These are phyloP conservation scores for Phalacrocorax carbo DNA, from an alignment of 2,113 vertebrate species.

Conservation along the genomic window DNA sequence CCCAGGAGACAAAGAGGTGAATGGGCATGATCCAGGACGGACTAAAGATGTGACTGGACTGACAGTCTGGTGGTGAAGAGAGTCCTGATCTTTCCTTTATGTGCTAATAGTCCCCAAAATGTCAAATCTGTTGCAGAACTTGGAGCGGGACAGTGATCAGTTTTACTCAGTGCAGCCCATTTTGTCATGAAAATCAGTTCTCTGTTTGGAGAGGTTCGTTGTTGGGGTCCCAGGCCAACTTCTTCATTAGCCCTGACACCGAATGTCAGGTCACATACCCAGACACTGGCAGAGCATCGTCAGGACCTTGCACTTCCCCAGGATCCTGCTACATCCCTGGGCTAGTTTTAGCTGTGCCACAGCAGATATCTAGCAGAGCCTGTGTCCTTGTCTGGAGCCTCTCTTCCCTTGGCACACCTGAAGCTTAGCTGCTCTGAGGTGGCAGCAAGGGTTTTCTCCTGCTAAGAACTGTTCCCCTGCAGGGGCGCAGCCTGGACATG, in stretches of 20 bases:
- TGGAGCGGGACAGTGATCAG: not conserved
- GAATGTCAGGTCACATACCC: fast-evolving
- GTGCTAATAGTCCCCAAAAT: not conserved
- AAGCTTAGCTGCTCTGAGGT: not conserved
- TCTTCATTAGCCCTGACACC: not conserved
- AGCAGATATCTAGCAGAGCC: not conserved
- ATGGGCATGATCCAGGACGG: not conserved
- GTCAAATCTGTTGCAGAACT: not conserved
- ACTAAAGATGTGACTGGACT: not conserved
- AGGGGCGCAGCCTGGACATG: not conserved
- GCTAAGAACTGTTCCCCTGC: not conserved
- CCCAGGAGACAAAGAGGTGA: not conserved
- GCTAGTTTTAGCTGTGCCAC: not conserved
- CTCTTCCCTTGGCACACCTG: not conserved
- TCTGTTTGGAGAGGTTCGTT: not conserved
- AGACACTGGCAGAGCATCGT: fast-evolving
- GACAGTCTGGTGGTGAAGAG: not conserved
- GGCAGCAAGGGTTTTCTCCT: not conserved
- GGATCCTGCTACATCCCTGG: fast-evolving
- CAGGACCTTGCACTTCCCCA: fast-evolving
- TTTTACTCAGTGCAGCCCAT: not conserved
- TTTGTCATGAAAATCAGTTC: not conserved
- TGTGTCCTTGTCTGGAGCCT: not conserved
- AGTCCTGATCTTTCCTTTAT: not conserved
- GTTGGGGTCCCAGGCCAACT: too few species aligned